These are phyloP conservation scores for Mythimna impura DNA, from an alignment of 2,888 invertebrate species.

Conservation along the genomic window DNA sequence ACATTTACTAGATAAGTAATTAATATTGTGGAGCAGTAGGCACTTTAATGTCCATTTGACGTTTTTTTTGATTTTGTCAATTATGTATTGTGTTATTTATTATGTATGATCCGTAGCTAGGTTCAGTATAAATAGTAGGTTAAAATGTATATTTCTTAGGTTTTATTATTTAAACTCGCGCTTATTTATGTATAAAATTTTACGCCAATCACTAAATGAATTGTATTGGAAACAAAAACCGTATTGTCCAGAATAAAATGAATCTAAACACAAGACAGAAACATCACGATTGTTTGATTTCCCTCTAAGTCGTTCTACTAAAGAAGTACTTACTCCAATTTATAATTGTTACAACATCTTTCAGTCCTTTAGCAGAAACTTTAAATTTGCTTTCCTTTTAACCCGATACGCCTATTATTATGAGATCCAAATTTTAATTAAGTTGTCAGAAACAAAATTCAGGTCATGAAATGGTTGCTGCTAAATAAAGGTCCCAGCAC, in stretches of 20 bases:
- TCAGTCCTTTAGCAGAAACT: background rate
- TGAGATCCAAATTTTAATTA: conserved; percentile 63
- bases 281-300: background rate
- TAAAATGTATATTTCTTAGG: too few relatives aligned
- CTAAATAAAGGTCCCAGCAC: conserved; percentile 16
- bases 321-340: background rate
- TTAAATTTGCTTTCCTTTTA: conserved; percentile 25
- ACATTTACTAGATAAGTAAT: too few relatives aligned
- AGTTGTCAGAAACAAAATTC: conserved; percentile 60
- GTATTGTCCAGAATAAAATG: background rate
- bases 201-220: background rate
- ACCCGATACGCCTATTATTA: conserved; percentile 41
- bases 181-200: too few relatives aligned
- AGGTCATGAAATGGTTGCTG: conserved; percentile 50
- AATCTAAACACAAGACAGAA: background rate
- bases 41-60: too few relatives aligned
- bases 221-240: too few relatives aligned
- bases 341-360: background rate
- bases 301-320: background rate
- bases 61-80: too few relatives aligned
- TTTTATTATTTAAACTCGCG: too few relatives aligned
- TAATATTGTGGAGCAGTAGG: too few relatives aligned
- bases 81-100: too few relatives aligned
- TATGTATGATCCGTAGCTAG: too few relatives aligned
- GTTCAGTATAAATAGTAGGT: too few relatives aligned